Evolutionary conservation across 2,113 vertebrate species (phyloP).

Genomic region (Oncorhynchus tshawytscha): DNA sequence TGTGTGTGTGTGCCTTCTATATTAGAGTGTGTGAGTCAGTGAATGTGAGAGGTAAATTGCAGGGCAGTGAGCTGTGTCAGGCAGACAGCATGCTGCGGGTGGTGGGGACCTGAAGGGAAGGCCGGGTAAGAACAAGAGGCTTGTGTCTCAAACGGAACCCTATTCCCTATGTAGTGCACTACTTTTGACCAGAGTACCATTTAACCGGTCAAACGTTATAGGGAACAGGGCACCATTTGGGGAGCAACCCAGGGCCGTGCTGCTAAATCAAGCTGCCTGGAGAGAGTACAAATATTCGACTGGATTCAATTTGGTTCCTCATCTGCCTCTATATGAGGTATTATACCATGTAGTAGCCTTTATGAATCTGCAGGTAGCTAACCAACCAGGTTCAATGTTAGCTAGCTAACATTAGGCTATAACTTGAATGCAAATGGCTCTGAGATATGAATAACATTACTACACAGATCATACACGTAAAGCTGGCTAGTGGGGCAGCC

Average conservation of each 20-base stretch:
- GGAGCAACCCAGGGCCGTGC: conserved; percentile 23
- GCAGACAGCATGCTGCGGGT: conserved; percentile 19
- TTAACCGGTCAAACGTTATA: no score
- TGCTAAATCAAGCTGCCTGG: conserved; percentile 64
- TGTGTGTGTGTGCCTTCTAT: conserved; percentile 36
- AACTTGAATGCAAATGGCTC: no score
- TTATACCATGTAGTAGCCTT: conserved; percentile 8
- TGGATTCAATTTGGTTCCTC: conserved; percentile 64
- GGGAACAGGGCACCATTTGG: no score
- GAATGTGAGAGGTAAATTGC: conserved; percentile 72
- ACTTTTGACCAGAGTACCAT: no score
- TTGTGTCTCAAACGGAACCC: no score
- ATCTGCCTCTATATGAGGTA: conserved; percentile 59
- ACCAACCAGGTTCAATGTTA: no score
- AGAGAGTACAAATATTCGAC: conserved; percentile 69
- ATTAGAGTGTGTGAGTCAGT: conserved; percentile 65
- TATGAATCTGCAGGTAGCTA: no score
- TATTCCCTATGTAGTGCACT: no score
- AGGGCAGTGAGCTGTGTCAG: conserved; percentile 66
- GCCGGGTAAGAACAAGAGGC: conserved; percentile 40
- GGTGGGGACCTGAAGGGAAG: conserved; percentile 39
- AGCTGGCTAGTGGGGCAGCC: no score
- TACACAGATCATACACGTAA: no score
- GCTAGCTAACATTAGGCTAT: no score
- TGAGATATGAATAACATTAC: no score